These are phyloP conservation scores for Dipus sagitta DNA, from an alignment of 2,797 vertebrate species.

Conservation along the genomic window DNA sequence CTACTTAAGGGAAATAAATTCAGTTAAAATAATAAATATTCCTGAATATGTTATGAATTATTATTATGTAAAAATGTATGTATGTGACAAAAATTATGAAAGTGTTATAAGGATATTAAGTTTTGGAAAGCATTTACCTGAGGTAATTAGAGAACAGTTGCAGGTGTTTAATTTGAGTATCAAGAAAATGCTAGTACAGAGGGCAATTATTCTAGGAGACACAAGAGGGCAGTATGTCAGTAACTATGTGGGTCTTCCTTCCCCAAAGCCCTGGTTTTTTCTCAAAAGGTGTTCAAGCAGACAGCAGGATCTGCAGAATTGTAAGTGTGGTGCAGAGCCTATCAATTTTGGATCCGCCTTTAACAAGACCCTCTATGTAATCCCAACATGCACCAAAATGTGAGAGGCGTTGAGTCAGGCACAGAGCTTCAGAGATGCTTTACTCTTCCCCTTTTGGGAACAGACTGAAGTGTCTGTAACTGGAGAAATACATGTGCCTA, in stretches of 20 bases:
- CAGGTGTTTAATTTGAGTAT: not conserved
- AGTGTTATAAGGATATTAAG: not conserved
- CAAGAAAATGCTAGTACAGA: not conserved
- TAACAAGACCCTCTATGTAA: not conserved
- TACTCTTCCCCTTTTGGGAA: not conserved
- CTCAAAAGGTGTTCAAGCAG: not conserved
- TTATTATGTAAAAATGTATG: not conserved
- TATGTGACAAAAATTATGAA: not conserved
- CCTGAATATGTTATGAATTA: conserved; percentile 5
- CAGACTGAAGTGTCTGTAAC: not conserved
- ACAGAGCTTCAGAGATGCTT: not conserved
- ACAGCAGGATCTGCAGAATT: not conserved
- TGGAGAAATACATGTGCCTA: not conserved
- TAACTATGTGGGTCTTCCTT: not conserved
- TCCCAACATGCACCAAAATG: not conserved
- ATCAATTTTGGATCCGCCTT: not conserved
- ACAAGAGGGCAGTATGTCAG: conserved; percentile 73
- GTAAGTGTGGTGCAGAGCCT: not conserved
- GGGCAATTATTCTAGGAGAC: conserved; percentile 60
- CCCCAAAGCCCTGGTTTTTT: not conserved
- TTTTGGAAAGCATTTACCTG: not conserved
- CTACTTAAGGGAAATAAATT: conserved; percentile 22
- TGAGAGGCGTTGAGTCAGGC: not conserved
- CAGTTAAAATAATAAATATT: conserved; percentile 10
- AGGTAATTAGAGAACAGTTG: not conserved